A percentile compares a stretch with the other conserved stretches of the same genome.
These are phyloP conservation scores for Hartigia nigra DNA, from an alignment of 2,888 invertebrate genomes.

Conservation along the genomic window DNA sequence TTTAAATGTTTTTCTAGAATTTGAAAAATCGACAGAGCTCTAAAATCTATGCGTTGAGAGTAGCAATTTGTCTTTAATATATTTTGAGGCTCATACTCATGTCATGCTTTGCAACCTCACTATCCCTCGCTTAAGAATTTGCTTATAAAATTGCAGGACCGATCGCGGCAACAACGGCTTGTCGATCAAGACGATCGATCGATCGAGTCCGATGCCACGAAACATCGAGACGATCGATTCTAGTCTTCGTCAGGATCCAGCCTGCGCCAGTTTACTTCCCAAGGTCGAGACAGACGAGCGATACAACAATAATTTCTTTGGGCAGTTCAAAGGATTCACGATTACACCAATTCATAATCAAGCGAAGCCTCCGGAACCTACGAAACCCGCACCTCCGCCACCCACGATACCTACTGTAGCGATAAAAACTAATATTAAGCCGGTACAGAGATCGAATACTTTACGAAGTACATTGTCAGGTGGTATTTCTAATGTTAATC, in stretches of 20 bases:
- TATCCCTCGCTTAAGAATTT: conserved; percentile 4
- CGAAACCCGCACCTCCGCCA: conserved; percentile 74
- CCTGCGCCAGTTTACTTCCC: conserved; percentile 60
- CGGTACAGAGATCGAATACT: conserved; percentile 42
- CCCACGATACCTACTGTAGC: conserved; percentile 69
- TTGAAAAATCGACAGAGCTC: background rate
- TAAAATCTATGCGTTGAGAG: background rate
- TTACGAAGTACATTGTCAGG: conserved; percentile 36
- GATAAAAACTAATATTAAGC: conserved; percentile 56
- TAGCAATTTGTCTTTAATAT: background rate
- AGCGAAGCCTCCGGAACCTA: conserved; percentile 62
- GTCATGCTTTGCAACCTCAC: conserved; percentile 10
- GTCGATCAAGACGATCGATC: conserved; percentile 60
- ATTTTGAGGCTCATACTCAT: background rate
- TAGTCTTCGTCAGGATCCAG: conserved; percentile 59
- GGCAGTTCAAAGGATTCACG: conserved; percentile 88
- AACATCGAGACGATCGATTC: conserved; percentile 62
- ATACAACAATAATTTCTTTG: conserved; percentile 77
- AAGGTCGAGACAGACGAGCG: conserved; percentile 60
- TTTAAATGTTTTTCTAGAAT: background rate
- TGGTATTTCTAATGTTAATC: conserved; percentile 66
- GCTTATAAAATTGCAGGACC: conserved; percentile 45
- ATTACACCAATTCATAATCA: conserved; percentile 74
- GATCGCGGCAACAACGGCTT: conserved; percentile 51
- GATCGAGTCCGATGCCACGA: conserved; percentile 52